These are phyloP conservation scores for Tiliqua scincoides DNA, from an alignment of 2,113 vertebrate species.

Conservation along the genomic window DNA sequence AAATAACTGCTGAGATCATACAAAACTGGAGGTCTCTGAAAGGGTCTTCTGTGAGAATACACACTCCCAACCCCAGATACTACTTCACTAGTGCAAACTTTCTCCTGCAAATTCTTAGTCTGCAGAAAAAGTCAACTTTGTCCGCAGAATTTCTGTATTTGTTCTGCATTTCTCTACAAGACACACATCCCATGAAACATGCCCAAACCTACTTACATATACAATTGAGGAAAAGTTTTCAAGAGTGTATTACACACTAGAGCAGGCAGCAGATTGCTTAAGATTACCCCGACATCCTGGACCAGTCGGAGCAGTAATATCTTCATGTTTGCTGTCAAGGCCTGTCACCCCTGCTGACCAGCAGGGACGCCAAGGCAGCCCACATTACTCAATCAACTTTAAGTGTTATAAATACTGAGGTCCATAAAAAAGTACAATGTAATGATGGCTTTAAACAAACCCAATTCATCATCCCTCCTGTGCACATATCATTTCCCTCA, in stretches of 20 bases:
- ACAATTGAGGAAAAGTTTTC: slow-evolving; percentile 77
- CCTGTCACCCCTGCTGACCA: slow-evolving; percentile 88
- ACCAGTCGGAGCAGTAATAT: slow-evolving; percentile 82
- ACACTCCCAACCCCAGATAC: neutral
- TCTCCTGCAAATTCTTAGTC: neutral
- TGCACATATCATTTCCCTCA: slow-evolving; percentile 77
- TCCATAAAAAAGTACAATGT: slow-evolving; percentile 87
- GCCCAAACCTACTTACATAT: slow-evolving; percentile 25
- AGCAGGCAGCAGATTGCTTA: slow-evolving; percentile 90
- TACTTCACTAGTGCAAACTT: neutral
- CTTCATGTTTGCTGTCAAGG: slow-evolving; percentile 87
- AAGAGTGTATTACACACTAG: slow-evolving; percentile 86
- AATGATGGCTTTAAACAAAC: slow-evolving; percentile 91
- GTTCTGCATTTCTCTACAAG: slow-evolving; percentile 8
- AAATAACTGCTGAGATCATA: neutral
- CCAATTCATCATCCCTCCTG: slow-evolving; percentile 86
- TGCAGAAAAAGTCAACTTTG: slow-evolving; percentile 12
- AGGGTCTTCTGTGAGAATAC: neutral
- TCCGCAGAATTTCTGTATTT: neutral
- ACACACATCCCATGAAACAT: neutral
- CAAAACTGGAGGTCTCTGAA: neutral
- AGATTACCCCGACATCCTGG: slow-evolving; percentile 87
- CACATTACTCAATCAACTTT: slow-evolving; percentile 84
- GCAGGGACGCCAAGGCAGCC: slow-evolving; percentile 72
- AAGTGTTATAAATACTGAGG: slow-evolving; percentile 88